A percentile compares a stretch with the other conserved stretches of the same genome.
Conservation (phyloP, 1,140 invertebrate genomes). For the Euura saliciscinereae region DNA sequence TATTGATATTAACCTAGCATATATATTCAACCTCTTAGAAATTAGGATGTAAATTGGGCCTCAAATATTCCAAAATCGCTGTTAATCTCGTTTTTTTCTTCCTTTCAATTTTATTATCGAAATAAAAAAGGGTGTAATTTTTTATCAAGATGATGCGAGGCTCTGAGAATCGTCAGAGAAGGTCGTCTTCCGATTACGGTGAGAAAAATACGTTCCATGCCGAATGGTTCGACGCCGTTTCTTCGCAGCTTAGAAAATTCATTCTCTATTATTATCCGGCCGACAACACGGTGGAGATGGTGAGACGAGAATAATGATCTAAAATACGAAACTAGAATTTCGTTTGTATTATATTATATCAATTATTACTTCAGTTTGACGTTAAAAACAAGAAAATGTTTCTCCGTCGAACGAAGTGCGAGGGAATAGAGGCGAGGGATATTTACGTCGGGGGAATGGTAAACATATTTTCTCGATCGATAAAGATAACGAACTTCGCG, state of each 20-base stretch:
- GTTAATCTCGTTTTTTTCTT: too few relatives aligned
- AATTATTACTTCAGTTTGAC: constrained; percentile 70
- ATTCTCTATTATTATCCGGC: constrained; percentile 75
- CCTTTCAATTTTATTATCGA: too few relatives aligned
- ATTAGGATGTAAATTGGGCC: too few relatives aligned
- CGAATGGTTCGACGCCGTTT: constrained; percentile 84
- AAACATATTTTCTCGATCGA: constrained; percentile 76
- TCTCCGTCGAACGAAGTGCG: constrained; percentile 74
- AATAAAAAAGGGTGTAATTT: too few relatives aligned
- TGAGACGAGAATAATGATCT: constrained; percentile 43
- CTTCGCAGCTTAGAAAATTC: constrained; percentile 73
- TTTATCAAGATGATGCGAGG: background rate
- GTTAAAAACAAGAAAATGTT: constrained; percentile 76
- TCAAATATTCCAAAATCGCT: too few relatives aligned
- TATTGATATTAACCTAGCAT: too few relatives aligned
- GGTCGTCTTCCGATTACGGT: constrained; percentile 13
- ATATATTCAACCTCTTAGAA: too few relatives aligned
- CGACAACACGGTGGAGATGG: constrained; percentile 79
- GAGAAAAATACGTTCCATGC: constrained; percentile 68
- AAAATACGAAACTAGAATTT: constrained; percentile 1
- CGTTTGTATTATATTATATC: constrained; percentile 24
- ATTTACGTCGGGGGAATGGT: constrained; percentile 80
- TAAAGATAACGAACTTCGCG: constrained; percentile 80
- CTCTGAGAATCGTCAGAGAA: background rate
- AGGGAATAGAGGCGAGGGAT: constrained; percentile 69